Evolutionary conservation across 2,797 vertebrate species (phyloP), one percentile per base, ranked within the genome.

Genomic region (Chelmon rostratus): DNA sequence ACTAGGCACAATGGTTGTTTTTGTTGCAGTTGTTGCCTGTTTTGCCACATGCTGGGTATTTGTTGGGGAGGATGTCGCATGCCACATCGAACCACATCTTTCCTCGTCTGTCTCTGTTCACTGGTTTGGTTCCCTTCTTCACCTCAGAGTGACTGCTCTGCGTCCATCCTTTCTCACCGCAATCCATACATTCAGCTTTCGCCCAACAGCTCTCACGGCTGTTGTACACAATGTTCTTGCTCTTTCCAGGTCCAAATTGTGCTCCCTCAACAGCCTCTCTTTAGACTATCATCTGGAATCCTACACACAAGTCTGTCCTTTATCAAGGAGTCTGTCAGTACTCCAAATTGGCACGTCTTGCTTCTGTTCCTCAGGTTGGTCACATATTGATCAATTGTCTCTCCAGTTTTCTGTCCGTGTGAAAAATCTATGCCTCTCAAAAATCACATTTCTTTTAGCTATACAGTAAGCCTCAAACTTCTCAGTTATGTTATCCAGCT

Each of bases 321-420:
- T 57, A 72, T 66, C 7, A 66, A 25, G 0, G 35, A 59, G 19
- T 73, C 63, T 15, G 54, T 73, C 47, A 50, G 47, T 3, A 28
- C 63, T 25, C 68, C 62, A 53, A 79, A 73, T 18, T 79, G 47
- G 61, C 47, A 73, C 1, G 37, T 68, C 16, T 79, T 68, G 2
- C 64, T 61, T 16, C 71, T 68, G 57, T 80, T 74, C 19, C 35
- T 15, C 5, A 68, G 15, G 35, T 68, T 56, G 1, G 31, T 62
- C 0, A 62, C 37, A 38, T 54, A 68, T 16, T 67, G 46, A 46
- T 73, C 57, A 2, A 62, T 28, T 2, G 38, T 74, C 23, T 73
- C 49, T 9, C 52, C 52, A 2, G 25, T 31, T 18, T 64, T 54
- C 63, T 67, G 53, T 37, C 40, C 53, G 61, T n/a, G 33, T 57